Evolutionary conservation across 2,888 invertebrate species (phyloP).

Genomic region (Trichogramma dendrolimi): DNA sequence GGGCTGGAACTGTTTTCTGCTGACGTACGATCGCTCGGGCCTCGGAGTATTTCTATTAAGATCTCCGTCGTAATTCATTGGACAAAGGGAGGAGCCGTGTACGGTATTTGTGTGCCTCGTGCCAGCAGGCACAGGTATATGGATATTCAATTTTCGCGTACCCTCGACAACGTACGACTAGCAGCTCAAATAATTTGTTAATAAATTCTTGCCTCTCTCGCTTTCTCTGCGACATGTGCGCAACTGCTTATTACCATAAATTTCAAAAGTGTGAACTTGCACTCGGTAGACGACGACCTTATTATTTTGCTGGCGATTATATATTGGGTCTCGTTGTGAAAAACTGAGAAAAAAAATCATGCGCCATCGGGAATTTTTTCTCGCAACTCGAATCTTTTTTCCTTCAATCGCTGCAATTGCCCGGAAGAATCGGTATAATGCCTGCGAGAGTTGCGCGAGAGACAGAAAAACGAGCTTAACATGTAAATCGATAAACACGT

Average conservation of each 20-base stretch:
- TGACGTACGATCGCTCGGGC: no score
- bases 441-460: neutral
- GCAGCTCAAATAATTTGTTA: no score
- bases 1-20: no score
- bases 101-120: no score
- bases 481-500: slow-evolving; percentile 18
- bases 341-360: no score
- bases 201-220: neutral
- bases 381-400: neutral
- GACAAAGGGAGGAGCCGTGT: no score
- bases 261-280: slow-evolving; percentile 30
- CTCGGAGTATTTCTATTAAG: no score
- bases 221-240: slow-evolving; percentile 1
- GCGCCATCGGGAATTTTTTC: neutral
- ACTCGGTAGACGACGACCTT: slow-evolving; percentile 7
- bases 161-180: no score
- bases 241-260: slow-evolving; percentile 36
- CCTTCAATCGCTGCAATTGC: neutral
- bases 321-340: no score
- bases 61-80: no score
- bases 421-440: neutral
- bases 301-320: neutral
- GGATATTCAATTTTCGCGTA: no score
- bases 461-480: neutral
- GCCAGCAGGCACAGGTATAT: no score